Evolutionary conservation across 1,140 invertebrate genomes (phyloP).

Genomic region (Drosophila athabasca): DNA sequence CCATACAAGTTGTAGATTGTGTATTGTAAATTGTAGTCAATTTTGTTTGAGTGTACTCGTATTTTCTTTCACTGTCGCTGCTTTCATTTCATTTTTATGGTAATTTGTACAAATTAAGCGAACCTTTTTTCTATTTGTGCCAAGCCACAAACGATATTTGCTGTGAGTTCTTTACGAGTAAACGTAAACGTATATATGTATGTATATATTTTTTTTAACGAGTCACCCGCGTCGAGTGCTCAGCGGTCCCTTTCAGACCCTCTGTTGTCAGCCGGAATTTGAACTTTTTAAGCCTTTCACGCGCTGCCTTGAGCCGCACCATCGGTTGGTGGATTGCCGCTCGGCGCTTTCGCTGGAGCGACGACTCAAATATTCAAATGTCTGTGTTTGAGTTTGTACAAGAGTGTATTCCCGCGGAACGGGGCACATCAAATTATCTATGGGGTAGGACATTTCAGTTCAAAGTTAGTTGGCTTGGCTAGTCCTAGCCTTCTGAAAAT

Average conservation of each 20-base stretch:
- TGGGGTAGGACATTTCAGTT: not conserved
- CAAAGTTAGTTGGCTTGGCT: not conserved
- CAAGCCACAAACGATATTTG: constrained; percentile 80
- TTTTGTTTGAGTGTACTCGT: not conserved
- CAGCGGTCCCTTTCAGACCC: constrained; percentile 37
- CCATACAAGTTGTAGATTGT: too few species aligned
- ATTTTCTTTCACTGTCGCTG: constrained; percentile 51
- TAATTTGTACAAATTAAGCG: constrained; percentile 82
- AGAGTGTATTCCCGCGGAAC: not conserved
- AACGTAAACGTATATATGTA: constrained; percentile 1
- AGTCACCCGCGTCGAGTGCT: constrained; percentile 17
- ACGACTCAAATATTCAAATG: constrained; percentile 62
- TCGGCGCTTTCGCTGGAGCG: constrained; percentile 42
- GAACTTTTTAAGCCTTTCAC: constrained; percentile 82
- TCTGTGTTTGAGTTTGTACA: constrained; percentile 48
- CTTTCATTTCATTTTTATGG: constrained; percentile 78
- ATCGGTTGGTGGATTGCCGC: constrained; percentile 27
- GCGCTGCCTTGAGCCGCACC: constrained; percentile 68
- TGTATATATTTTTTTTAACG: constrained; percentile 50
- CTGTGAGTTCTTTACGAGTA: constrained; percentile 50
- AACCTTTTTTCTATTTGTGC: constrained; percentile 79
- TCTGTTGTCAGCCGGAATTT: constrained; percentile 77
- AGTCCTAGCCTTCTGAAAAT: not conserved
- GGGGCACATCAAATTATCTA: too few species aligned
- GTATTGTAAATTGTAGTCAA: too few species aligned